Evolutionary conservation across 2,797 vertebrate species (phyloP).

Genomic region (Sebastiscus albofasciatus): DNA sequence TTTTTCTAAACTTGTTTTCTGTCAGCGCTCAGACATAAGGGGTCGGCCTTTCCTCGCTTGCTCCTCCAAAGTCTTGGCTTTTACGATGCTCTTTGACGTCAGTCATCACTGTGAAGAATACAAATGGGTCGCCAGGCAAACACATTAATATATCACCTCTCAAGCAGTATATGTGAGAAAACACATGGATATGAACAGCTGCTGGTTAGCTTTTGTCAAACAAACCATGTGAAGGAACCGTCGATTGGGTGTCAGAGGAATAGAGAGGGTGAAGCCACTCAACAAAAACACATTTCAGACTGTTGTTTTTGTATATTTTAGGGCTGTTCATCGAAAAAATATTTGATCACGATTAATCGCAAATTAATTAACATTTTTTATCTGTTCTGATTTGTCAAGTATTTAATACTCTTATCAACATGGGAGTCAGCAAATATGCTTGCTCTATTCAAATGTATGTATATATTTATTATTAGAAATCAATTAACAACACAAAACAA

Average conservation of each 20-base stretch:
- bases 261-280: neutral
- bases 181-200: neutral
- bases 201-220: neutral
- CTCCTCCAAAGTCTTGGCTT: constrained; percentile 10
- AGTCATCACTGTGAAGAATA: constrained; percentile 1
- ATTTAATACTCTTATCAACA: no score
- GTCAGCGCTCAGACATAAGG: neutral
- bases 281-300: neutral
- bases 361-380: no score
- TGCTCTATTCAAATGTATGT: no score
- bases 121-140: neutral
- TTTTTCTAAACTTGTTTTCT: constrained; percentile 4
- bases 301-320: neutral
- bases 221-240: neutral
- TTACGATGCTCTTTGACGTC: constrained; percentile 1
- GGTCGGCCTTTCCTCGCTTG: neutral
- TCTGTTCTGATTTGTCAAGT: no score
- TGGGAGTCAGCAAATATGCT: no score
- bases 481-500: no score
- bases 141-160: neutral
- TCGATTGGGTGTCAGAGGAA: neutral
- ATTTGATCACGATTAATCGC: rapidly evolving
- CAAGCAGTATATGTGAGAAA: constrained; percentile 9
- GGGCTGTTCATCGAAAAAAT: no score
- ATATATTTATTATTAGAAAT: no score